Base-by-base conservation (phyloP, 2,888 invertebrate genomes). In the Leucophora obtusa region DNA sequence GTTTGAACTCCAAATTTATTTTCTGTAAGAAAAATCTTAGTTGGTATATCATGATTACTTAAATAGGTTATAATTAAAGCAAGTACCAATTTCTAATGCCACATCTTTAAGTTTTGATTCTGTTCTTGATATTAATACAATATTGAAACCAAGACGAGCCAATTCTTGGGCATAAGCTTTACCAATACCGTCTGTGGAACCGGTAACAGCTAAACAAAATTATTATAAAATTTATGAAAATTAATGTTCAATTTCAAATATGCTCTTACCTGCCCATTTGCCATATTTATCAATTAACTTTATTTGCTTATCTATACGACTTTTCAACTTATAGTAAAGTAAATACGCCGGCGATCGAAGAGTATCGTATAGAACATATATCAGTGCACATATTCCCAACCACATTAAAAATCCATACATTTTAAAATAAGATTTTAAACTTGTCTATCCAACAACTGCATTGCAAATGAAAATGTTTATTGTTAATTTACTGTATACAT, bases 161-260 rank as follows among this genome's bases (percentile, higher is more conserved):
- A 97, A 90, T 90, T 96, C 95, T 84, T 92, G 89, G 24, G 96
- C 95, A 88, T 97, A 97, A 54, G 95, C 94, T 90, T 94, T 95
- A 24, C 97, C 97, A 85, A 97, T 96, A 54, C 97, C 97, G 90
- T 97, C 97, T 0, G 97, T 97, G 51, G 94, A 94, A 21, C 97
- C 97, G 0, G 97, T 97, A 43, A 97, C 92, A 82, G 96, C 97
- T 82, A n/a, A 18, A 66, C 14, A 1, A 53, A 65, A 43, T n/a
- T 11, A 11, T 38, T 38, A 38, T 38, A 38, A 1, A 38, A 38
- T 1, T 11, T 11, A 11, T 11, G 11, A 4, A 38, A 38, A 38
- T 11, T 38, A 38, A 38, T 11, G 35, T 9, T 9, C 1, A 38
- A 35, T 35, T 9, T 35, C 8, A 35, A 35, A 11, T 28, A 28